Conservation (phyloP, 2,888 invertebrate species). For the Branchinecta sandiegonensis region DNA sequence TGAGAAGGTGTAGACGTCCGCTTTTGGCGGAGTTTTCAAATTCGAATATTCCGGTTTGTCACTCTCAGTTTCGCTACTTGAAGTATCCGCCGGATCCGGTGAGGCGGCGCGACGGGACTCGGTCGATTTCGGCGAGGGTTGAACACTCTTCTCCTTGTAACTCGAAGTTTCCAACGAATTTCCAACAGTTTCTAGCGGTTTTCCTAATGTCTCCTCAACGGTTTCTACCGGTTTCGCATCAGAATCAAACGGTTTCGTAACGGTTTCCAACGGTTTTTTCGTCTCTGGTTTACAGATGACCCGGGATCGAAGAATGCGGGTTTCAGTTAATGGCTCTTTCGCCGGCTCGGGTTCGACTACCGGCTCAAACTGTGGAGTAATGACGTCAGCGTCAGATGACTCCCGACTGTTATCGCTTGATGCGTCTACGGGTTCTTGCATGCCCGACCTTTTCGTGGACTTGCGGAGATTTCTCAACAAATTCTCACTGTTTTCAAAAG, state of each 20-base stretch:
- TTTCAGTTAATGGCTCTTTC: neutral
- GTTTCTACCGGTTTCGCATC: neutral
- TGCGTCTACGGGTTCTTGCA: neutral
- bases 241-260: neutral
- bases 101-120: no score
- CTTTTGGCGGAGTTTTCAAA: neutral
- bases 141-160: no score
- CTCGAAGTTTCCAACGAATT: no score
- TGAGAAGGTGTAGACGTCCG: constrained; percentile 1
- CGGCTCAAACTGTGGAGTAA: neutral
- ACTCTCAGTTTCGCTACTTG: neutral
- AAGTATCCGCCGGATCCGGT: no score
- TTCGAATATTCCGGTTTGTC: neutral
- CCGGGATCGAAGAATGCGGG: constrained; percentile 3
- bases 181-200: neutral
- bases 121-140: no score
- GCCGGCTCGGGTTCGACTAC: constrained; percentile 2
- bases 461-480: neutral
- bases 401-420: constrained; percentile 1
- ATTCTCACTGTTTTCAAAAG: constrained; percentile 12
- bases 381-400: neutral
- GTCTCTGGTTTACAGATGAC: neutral
- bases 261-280: neutral
- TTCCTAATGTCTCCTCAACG: neutral
- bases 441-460: constrained; percentile 6